Evolutionary conservation across 2,888 invertebrate species (phyloP).

Genomic region (Diarsia mendica): DNA sequence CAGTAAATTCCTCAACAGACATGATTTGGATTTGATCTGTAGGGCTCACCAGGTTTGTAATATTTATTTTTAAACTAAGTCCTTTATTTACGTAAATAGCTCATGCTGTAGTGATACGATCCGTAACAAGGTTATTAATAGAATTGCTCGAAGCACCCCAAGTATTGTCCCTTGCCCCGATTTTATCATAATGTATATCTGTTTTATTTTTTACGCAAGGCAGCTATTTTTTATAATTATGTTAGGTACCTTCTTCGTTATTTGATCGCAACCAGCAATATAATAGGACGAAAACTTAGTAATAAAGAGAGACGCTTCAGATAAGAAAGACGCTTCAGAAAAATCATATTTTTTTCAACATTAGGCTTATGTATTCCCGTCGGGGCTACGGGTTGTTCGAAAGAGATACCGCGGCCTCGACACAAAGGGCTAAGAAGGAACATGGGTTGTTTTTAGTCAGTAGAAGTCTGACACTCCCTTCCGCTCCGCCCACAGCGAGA

Average conservation of each 20-base stretch:
- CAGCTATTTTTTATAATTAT: neutral
- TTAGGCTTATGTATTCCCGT: neutral
- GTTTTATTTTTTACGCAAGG: neutral
- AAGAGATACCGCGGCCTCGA: too few species aligned
- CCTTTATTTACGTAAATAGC: conserved; percentile 2
- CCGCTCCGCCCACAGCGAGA: too few species aligned
- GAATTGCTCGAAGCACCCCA: too few species aligned
- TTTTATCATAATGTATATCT: neutral
- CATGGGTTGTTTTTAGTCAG: too few species aligned
- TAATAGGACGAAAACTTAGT: neutral
- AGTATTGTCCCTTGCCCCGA: neutral
- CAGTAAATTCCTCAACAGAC: conserved; percentile 98
- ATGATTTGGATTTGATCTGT: conserved; percentile 99
- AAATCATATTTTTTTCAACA: neutral
- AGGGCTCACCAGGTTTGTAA: conserved; percentile 96
- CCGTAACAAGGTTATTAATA: neutral
- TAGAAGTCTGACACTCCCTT: too few species aligned
- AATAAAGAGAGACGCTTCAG: neutral
- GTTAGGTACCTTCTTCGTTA: neutral
- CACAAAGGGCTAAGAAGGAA: too few species aligned
- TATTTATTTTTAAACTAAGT: conserved; percentile 17
- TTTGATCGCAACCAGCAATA: neutral
- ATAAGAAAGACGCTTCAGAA: too few species aligned
- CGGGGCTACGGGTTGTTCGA: too few species aligned
- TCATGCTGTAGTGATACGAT: conserved; percentile 1